These are phyloP conservation scores for Ictidomys tridecemlineatus DNA, from an alignment of 2,113 vertebrate genomes.

Conservation along the genomic window DNA sequence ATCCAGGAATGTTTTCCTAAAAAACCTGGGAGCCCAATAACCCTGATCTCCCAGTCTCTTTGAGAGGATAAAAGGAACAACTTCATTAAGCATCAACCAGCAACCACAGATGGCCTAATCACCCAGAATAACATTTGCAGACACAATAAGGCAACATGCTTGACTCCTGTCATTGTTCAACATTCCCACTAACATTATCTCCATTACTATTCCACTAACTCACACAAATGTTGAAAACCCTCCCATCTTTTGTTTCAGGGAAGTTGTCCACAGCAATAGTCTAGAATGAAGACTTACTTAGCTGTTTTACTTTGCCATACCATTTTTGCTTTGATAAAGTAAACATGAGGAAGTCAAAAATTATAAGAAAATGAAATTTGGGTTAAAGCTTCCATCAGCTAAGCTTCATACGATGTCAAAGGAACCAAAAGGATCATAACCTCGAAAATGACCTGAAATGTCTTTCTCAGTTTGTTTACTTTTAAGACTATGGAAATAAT, in stretches of 20 bases:
- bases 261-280: neutral
- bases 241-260: neutral
- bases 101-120: neutral
- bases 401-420: neutral
- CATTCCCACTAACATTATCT: neutral
- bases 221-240: neutral
- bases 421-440: neutral
- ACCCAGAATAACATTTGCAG: neutral
- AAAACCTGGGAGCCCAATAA: neutral
- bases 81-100: neutral
- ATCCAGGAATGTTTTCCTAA: too few species aligned
- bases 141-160: neutral
- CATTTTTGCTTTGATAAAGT: conserved; percentile 35
- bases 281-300: neutral
- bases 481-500: neutral
- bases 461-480: neutral
- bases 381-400: neutral
- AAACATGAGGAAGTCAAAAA: neutral
- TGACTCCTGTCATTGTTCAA: neutral
- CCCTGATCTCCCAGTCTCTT: neutral
- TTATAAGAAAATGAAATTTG: neutral
- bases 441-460: neutral
- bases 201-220: neutral
- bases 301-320: neutral
- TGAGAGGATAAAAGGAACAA: neutral